Evolutionary conservation across 2,113 vertebrate species (phyloP).

Genomic region (Poecilia latipinna): DNA sequence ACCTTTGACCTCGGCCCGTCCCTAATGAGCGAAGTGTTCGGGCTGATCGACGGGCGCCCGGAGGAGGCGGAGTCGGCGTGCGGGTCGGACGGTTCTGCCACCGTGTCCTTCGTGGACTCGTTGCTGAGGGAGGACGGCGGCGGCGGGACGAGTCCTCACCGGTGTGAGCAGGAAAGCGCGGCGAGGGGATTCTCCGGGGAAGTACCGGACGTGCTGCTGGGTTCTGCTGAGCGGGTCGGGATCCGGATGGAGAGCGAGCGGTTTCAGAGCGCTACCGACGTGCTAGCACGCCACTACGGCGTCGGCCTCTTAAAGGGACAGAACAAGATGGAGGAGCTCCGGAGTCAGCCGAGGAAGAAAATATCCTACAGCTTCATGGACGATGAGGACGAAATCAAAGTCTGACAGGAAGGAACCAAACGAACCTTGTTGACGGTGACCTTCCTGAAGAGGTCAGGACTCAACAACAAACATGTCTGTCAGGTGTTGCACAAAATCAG

Average conservation of each 20-base stretch:
- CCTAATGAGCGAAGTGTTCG: constrained; percentile 93
- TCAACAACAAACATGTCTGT: no score
- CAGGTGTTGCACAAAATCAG: no score
- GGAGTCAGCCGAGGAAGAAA: constrained; percentile 60
- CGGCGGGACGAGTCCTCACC: constrained; percentile 62
- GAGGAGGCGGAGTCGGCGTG: constrained; percentile 61
- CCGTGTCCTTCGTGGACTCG: constrained; percentile 77
- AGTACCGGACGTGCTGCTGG: constrained; percentile 63
- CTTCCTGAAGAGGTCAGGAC: no score
- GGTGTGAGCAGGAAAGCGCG: constrained; percentile 57
- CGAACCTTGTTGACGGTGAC: no score
- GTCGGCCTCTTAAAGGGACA: constrained; percentile 67
- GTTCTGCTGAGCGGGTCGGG: constrained; percentile 43
- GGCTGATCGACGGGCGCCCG: constrained; percentile 80
- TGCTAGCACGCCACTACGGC: constrained; percentile 78
- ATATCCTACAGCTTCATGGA: constrained; percentile 83
- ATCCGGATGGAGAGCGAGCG: constrained; percentile 67
- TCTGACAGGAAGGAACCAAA: constrained; percentile 74
- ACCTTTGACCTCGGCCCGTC: constrained; percentile 95
- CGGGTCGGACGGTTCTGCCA: constrained; percentile 70
- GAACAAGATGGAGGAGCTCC: constrained; percentile 54
- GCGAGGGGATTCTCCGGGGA: constrained; percentile 51
- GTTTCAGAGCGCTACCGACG: constrained; percentile 76
- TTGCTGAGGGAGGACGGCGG: constrained; percentile 74
- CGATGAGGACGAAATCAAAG: constrained; percentile 93